A percentile compares a stretch with the other conserved stretches of the same genome.
phyloP scores from a whole-genome alignment of 2,797 vertebrate genomes.

The Erithacus rubecula region DNA sequence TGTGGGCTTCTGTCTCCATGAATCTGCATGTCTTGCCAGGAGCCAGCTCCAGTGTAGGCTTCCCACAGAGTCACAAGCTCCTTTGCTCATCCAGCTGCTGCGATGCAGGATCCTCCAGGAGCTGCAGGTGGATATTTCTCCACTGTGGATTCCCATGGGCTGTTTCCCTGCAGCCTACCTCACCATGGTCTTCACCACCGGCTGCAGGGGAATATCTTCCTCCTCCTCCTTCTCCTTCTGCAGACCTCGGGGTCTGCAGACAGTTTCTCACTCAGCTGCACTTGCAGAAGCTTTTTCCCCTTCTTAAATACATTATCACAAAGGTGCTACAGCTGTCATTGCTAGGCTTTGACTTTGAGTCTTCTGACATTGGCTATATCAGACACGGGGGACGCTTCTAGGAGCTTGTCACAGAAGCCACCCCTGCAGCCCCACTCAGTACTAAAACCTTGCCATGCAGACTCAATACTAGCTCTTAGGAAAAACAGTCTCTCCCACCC shows the following conservation, averaged over 20 bases:
- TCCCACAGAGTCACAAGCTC: background rate
- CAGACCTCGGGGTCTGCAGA: background rate
- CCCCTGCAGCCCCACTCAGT: rapidly evolving
- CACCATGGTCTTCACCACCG: background rate
- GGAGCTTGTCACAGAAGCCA: background rate
- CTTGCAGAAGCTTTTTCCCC: background rate
- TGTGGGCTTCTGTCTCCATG: background rate
- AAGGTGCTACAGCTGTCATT: background rate
- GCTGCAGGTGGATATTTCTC: background rate
- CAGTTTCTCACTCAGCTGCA: background rate
- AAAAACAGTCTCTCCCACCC: background rate
- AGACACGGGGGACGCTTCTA: background rate
- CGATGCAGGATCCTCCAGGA: background rate
- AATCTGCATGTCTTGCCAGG: background rate
- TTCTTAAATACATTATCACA: background rate
- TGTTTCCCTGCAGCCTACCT: background rate
- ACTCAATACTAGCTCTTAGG: background rate
- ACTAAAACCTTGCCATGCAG: background rate
- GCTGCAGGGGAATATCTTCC: background rate
- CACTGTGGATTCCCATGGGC: background rate
- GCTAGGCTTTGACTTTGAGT: background rate
- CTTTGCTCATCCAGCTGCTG: background rate
- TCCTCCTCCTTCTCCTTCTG: background rate
- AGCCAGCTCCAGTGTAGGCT: background rate
- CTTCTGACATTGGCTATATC: background rate